phyloP scores from a whole-genome alignment of 2,888 invertebrate species.

The Eledone cirrhosa region DNA sequence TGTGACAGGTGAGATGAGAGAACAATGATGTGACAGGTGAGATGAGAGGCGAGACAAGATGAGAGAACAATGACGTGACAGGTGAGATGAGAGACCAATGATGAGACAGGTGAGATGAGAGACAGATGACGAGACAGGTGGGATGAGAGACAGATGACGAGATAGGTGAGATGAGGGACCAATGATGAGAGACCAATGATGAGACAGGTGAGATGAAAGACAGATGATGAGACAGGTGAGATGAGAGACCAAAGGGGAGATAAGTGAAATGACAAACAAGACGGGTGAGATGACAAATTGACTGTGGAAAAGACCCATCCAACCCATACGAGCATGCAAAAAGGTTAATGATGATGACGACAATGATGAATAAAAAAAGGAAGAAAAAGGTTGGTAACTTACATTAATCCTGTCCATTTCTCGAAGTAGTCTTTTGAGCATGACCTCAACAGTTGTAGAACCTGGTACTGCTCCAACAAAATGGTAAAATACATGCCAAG shows the following conservation, averaged over 20 bases:
- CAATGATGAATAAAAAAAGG: not conserved
- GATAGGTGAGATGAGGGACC: not conserved
- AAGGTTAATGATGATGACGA: too few species aligned
- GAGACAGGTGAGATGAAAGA: too few species aligned
- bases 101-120: not conserved
- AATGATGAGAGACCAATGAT: not conserved
- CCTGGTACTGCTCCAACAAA: constrained; percentile 66
- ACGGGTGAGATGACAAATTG: not conserved
- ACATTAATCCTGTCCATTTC: constrained; percentile 60
- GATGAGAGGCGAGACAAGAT: not conserved
- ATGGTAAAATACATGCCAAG: constrained; percentile 64
- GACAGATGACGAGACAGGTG: not conserved
- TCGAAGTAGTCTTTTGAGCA: constrained; percentile 59
- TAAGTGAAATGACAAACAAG: not conserved
- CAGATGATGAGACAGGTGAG: not conserved
- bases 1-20: not conserved
- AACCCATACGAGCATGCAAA: too few species aligned
- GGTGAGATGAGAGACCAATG: not conserved
- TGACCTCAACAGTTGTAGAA: constrained; percentile 60
- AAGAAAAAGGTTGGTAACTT: constrained; percentile 29
- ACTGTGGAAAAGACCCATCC: not conserved
- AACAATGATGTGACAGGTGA: not conserved
- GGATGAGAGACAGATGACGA: not conserved
- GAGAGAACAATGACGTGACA: not conserved
- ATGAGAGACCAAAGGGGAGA: not conserved